phyloP scores from a whole-genome alignment of 2,888 invertebrate genomes.

The Eupsilia transversa region DNA sequence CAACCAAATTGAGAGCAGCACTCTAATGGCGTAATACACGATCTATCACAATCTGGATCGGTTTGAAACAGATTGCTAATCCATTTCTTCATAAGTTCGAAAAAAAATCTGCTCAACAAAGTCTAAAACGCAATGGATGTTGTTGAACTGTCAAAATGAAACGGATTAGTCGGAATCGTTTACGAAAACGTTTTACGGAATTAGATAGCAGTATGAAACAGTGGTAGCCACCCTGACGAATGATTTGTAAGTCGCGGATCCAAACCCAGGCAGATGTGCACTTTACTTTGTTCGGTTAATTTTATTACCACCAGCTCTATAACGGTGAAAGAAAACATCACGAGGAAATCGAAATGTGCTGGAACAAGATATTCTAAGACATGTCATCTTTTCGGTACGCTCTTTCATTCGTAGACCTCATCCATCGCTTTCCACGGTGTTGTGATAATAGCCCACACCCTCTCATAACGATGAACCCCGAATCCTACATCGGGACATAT shows the following conservation, averaged over 20 bases:
- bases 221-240: too few relatives aligned
- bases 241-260: not conserved
- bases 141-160: too few relatives aligned
- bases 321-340: not conserved
- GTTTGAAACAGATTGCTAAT: too few relatives aligned
- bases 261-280: not conserved
- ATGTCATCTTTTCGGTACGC: not conserved
- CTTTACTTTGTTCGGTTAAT: not conserved
- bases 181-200: too few relatives aligned
- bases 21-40: too few relatives aligned
- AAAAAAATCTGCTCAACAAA: too few relatives aligned
- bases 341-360: not conserved
- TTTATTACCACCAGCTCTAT: not conserved
- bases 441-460: not conserved
- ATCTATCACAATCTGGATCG: too few relatives aligned
- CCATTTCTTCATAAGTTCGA: too few relatives aligned
- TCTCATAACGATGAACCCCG: not conserved
- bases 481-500: not conserved
- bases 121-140: too few relatives aligned
- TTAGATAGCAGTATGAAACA: not conserved
- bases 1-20: not conserved
- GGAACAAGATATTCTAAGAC: not conserved
- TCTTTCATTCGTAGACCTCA: not conserved
- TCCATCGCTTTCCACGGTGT: not conserved
- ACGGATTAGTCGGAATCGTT: too few relatives aligned